A percentile compares a stretch with the other conserved stretches of the same genome.
Conservation (phyloP, 2,113 vertebrate genomes). For the Callocephalon fimbriatum region DNA sequence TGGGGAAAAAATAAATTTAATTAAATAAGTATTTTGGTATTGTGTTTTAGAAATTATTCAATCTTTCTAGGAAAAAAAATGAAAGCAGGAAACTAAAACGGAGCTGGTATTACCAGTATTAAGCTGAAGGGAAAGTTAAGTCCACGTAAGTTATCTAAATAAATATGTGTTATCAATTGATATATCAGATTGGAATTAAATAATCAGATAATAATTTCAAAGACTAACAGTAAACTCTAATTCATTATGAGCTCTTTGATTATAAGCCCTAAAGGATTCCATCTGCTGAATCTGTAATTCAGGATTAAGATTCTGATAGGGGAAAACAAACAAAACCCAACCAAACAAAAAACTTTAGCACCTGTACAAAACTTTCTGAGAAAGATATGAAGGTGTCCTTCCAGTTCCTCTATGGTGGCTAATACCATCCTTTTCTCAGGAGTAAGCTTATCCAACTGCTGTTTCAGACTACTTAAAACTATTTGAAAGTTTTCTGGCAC, state of each 20-base stretch:
- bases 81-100: background rate
- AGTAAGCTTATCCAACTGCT: background rate
- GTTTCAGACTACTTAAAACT: background rate
- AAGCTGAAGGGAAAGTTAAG: background rate
- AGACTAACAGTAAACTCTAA: background rate
- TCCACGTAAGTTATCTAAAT: background rate
- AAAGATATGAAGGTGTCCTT: background rate
- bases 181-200: background rate
- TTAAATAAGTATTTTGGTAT: background rate
- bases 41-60: background rate
- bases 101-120: background rate
- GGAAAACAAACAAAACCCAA: background rate
- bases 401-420: background rate
- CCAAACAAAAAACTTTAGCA: background rate
- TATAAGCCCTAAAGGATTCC: background rate
- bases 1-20: background rate
- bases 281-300: background rate
- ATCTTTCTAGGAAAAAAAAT: background rate
- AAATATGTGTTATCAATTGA: background rate
- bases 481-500: background rate
- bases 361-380: background rate
- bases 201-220: background rate
- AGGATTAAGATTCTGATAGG: background rate
- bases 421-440: background rate
- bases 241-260: background rate